Percentiles rank a stretch among this genome's conserved stretches.
phyloP scores from a whole-genome alignment of 2,113 vertebrate species.

The Marmota flaviventris region DNA sequence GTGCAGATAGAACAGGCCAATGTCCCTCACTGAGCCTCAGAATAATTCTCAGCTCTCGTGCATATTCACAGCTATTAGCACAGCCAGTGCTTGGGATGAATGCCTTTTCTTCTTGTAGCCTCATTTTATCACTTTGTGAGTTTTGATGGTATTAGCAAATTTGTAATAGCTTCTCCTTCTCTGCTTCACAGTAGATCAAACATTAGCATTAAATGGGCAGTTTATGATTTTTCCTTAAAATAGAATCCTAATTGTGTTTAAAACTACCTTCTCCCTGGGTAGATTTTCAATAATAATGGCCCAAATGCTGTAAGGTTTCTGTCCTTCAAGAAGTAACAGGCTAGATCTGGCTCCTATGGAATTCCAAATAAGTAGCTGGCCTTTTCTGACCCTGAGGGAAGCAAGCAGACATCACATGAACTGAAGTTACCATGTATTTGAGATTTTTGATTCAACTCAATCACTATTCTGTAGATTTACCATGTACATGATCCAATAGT shows the following conservation, averaged over 20 bases:
- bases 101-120: conserved; percentile 63
- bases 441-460: background rate
- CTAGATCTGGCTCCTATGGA: background rate
- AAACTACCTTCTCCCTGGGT: conserved; percentile 69
- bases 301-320: conserved; percentile 53
- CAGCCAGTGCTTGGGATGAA: conserved; percentile 55
- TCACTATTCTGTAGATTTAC: background rate
- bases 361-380: background rate
- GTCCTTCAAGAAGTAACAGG: conserved; percentile 60
- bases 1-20: background rate
- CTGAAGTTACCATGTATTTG: background rate
- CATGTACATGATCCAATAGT: background rate
- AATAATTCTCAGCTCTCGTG: background rate
- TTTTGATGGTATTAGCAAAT: conserved; percentile 79
- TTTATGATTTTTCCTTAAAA: conserved; percentile 77
- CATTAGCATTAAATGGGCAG: conserved; percentile 74
- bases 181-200: conserved; percentile 79
- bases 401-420: background rate
- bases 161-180: conserved; percentile 75
- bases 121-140: conserved; percentile 70
- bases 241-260: conserved; percentile 71
- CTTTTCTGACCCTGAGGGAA: background rate
- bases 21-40: conserved; percentile 28
- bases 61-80: conserved; percentile 65
- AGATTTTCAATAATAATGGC: conserved; percentile 57